Conservation (phyloP, 2,113 vertebrate species). For the Mastomys natalensis region DNA sequence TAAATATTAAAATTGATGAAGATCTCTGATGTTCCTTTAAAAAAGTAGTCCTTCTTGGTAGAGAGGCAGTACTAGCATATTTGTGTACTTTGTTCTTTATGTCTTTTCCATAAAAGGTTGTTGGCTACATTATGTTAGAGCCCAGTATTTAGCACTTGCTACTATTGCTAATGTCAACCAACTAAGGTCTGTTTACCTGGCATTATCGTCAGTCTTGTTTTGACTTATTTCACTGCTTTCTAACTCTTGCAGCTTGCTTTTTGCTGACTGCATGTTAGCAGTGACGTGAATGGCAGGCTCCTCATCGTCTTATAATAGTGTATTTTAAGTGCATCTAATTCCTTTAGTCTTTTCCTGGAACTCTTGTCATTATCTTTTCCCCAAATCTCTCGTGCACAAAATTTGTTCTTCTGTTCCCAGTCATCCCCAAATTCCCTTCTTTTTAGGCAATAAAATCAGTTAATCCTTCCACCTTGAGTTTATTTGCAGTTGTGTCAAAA, state of each 20-base stretch:
- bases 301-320: background rate
- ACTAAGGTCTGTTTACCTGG: background rate
- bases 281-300: background rate
- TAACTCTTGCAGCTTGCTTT: background rate
- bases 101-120: background rate
- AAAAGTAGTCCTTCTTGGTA: constrained; percentile 54
- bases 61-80: constrained; percentile 1
- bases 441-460: background rate
- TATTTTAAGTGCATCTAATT: constrained; percentile 54
- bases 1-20: constrained; percentile 71
- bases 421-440: background rate
- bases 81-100: background rate
- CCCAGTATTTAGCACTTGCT: background rate
- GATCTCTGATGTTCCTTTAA: constrained; percentile 66
- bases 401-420: background rate
- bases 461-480: background rate
- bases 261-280: background rate
- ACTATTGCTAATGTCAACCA: background rate
- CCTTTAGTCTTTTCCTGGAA: constrained; percentile 32
- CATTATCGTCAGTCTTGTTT: background rate
- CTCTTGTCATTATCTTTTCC: background rate
- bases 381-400: background rate
- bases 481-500: background rate
- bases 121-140: background rate
- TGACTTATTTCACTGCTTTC: background rate